Conservation (phyloP, 2,888 invertebrate genomes). For the Coleophora deauratella region DNA sequence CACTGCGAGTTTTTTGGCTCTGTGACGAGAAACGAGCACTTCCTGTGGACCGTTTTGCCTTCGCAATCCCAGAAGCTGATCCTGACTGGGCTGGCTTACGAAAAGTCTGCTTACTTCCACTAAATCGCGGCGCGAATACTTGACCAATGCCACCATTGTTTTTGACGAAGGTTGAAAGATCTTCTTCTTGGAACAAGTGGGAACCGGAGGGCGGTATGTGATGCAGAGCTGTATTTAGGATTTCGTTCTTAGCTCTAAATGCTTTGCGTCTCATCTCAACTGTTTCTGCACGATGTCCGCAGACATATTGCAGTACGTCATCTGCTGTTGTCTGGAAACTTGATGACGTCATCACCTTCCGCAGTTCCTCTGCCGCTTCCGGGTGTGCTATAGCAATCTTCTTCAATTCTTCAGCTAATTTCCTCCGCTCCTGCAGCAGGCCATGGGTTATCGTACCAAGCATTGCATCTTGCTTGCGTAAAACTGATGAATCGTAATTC, state of each 20-base stretch:
- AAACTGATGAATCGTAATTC: constrained; percentile 1
- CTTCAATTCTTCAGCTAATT: background rate
- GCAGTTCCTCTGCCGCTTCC: background rate
- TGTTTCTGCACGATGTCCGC: constrained; percentile 11
- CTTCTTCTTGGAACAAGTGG: constrained; percentile 8
- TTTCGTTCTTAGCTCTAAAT: constrained; percentile 6
- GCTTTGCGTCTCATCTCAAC: constrained; percentile 11
- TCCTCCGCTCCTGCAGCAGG: constrained; percentile 11
- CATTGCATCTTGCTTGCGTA: background rate
- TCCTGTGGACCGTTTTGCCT: too few species aligned
- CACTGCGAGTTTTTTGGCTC: too few species aligned
- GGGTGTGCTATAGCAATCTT: background rate
- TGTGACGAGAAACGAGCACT: too few species aligned
- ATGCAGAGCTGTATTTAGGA: constrained; percentile 6
- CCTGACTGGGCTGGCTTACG: too few species aligned
- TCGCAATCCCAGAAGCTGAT: too few species aligned
- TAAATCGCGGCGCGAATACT: too few species aligned
- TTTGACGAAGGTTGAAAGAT: constrained; percentile 4
- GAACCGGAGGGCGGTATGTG: constrained; percentile 11
- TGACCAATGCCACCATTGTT: constrained; percentile 1
- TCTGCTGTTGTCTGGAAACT: constrained; percentile 8
- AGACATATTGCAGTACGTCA: constrained; percentile 13
- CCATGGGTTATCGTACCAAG: constrained; percentile 12
- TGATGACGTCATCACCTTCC: constrained; percentile 5
- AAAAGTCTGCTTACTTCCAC: too few species aligned